Evolutionary conservation across 2,113 vertebrate genomes (phyloP).

Genomic region (Apteryx mantelli): DNA sequence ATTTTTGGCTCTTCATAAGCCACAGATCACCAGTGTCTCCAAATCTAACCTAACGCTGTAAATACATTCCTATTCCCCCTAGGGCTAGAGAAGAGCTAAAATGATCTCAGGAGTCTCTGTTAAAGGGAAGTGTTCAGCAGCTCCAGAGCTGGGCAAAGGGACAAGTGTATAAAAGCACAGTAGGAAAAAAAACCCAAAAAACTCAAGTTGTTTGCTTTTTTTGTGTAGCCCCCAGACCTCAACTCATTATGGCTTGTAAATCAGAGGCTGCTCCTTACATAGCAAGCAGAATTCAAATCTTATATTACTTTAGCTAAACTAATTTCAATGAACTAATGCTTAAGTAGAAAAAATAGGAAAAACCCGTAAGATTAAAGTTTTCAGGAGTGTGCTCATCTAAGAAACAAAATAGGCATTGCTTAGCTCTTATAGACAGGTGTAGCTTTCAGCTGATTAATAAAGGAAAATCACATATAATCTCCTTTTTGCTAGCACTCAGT

Average conservation of each 20-base stretch:
- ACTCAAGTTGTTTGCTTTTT: not conserved
- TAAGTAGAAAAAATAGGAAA: not conserved
- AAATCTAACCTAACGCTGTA: not conserved
- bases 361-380: not conserved
- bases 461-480: not conserved
- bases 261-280: not conserved
- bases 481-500: not conserved
- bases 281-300: not conserved
- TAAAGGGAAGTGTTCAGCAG: not conserved
- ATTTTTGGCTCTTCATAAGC: not conserved
- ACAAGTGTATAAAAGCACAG: not conserved
- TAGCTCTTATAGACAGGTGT: not conserved
- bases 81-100: not conserved
- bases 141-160: not conserved
- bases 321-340: not conserved
- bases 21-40: not conserved
- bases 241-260: not conserved
- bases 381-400: not conserved
- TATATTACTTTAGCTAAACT: not conserved
- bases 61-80: rapidly evolving
- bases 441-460: not conserved
- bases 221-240: not conserved
- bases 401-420: not conserved
- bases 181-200: not conserved
- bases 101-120: not conserved